A percentile compares a stretch with the other conserved stretches of the same genome.
phyloP scores from a whole-genome alignment of 2,888 invertebrate genomes.

The Onchidella celtica region DNA sequence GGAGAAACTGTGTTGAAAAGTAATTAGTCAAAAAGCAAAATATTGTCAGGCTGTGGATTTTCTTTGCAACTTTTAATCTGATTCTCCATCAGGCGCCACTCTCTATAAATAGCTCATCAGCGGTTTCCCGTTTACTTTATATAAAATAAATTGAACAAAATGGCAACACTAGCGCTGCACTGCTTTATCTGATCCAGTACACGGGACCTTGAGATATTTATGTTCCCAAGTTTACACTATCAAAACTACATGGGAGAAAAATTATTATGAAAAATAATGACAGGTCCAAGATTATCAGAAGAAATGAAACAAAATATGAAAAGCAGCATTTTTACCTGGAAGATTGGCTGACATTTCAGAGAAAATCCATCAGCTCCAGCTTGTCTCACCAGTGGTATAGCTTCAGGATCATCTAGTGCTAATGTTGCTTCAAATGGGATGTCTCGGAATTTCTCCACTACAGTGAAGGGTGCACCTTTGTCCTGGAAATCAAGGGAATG shows the following conservation, averaged over 20 bases:
- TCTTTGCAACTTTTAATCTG: too few species aligned
- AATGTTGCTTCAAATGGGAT: slow-evolving; percentile 76
- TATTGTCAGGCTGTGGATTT: too few species aligned
- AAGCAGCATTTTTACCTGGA: slow-evolving; percentile 78
- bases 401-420: slow-evolving; percentile 72
- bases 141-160: background rate
- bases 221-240: too few species aligned
- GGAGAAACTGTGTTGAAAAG: too few species aligned
- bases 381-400: slow-evolving; percentile 62
- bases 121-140: background rate
- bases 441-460: slow-evolving; percentile 68
- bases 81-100: too few species aligned
- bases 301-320: background rate
- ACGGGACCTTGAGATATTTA: too few species aligned
- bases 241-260: background rate
- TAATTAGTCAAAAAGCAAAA: too few species aligned
- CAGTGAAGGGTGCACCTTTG: slow-evolving; percentile 74
- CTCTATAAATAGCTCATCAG: too few species aligned
- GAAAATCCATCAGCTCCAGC: slow-evolving; percentile 78
- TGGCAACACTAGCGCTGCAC: too few species aligned
- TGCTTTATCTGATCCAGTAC: too few species aligned
- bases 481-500: too few species aligned
- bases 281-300: background rate
- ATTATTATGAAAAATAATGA: background rate
- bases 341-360: slow-evolving; percentile 77